phyloP scores from a whole-genome alignment of 2,888 invertebrate genomes.

The Drosophila mimica region DNA sequence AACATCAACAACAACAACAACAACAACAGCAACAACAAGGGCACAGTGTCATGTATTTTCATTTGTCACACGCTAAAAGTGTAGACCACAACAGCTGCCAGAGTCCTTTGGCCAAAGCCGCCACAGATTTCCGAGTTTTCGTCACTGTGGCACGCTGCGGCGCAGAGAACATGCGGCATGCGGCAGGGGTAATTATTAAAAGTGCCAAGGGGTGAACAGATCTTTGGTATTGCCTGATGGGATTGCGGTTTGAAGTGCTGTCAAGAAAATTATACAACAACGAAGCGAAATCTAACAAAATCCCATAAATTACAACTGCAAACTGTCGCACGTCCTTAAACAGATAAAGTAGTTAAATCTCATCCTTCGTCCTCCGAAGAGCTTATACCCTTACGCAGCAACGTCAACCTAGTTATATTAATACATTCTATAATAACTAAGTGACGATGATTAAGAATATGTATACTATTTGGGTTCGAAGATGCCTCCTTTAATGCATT shows the following conservation, averaged over 20 bases:
- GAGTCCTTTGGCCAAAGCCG: conserved; percentile 17
- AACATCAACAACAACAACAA: conserved; percentile 6
- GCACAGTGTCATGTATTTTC: conserved; percentile 16
- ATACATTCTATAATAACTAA: neutral
- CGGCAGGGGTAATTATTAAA: conserved; percentile 44
- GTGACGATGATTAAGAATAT: neutral
- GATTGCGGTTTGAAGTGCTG: conserved; percentile 28
- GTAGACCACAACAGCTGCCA: conserved; percentile 42
- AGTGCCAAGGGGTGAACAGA: conserved; percentile 34
- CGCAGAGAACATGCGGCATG: conserved; percentile 7
- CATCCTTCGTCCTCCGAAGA: neutral
- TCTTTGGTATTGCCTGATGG: conserved; percentile 18
- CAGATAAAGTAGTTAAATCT: neutral
- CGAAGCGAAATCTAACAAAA: conserved; percentile 5
- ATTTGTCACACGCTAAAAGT: conserved; percentile 58
- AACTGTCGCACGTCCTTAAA: neutral
- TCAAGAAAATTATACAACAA: conserved; percentile 15
- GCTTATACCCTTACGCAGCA: neutral
- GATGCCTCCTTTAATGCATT: too few relatives aligned
- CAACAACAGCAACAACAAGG: conserved; percentile 36
- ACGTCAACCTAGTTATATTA: neutral
- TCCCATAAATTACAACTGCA: neutral
- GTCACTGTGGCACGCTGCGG: neutral
- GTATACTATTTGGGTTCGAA: neutral
- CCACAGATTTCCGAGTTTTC: conserved; percentile 19